Conservation (phyloP, 2,113 vertebrate species). For the Thinocorus orbignyianus region DNA sequence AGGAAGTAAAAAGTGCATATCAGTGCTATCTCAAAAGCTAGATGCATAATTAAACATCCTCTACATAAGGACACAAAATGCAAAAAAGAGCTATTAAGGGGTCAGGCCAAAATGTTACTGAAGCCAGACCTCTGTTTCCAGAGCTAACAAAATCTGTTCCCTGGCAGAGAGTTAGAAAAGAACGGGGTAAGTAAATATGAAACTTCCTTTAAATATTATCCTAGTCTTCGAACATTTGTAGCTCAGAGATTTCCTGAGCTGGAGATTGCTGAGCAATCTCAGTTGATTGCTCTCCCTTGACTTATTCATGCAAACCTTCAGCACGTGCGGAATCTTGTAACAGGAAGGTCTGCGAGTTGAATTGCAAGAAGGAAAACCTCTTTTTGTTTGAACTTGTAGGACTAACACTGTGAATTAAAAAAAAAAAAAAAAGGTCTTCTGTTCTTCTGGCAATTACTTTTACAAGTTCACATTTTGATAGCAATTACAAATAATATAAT, state of each 20-base stretch:
- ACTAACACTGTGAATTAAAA: not conserved
- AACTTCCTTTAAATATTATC: slow-evolving; percentile 7
- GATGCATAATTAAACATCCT: slow-evolving; percentile 24
- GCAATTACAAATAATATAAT: not conserved
- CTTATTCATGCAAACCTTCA: not conserved
- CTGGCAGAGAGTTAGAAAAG: not conserved
- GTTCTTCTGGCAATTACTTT: not conserved
- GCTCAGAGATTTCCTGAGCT: not conserved
- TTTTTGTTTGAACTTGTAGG: not conserved
- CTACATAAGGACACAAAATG: not conserved
- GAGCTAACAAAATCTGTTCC: not conserved
- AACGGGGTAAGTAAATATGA: not conserved
- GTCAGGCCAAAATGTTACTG: not conserved
- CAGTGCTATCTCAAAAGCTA: slow-evolving; percentile 24
- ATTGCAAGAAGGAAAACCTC: not conserved
- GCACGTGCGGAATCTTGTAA: not conserved
- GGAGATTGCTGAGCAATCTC: not conserved
- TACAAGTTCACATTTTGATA: not conserved
- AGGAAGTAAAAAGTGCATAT: slow-evolving; percentile 10
- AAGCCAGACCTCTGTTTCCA: not conserved
- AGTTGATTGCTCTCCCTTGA: not conserved
- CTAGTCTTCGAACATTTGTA: not conserved
- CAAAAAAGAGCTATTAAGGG: not conserved
- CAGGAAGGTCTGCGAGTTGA: not conserved
- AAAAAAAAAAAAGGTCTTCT: not conserved